Percentiles rank a stretch among this genome's conserved stretches.
Evolutionary conservation across 2,113 vertebrate genomes (phyloP).

Genomic region (Ailuropoda melanoleuca): DNA sequence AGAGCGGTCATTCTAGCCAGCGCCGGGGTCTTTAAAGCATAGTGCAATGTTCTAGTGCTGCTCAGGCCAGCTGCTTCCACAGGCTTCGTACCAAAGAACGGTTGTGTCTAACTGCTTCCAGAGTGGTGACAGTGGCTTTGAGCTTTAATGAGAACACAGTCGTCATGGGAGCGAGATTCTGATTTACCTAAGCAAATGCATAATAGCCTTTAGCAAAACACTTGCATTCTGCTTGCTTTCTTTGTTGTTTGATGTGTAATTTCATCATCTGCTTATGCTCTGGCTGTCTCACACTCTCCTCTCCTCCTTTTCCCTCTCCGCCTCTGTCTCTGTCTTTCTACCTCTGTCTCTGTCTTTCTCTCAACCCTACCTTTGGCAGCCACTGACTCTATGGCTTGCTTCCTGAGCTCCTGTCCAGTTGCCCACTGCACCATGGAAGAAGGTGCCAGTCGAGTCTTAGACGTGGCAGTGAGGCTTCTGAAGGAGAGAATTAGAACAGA

Average conservation of each 20-base stretch:
- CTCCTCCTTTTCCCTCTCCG: neutral
- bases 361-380: neutral
- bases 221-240: slow-evolving; percentile 5
- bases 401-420: too few relatives aligned
- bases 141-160: neutral
- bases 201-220: neutral
- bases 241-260: neutral
- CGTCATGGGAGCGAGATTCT: neutral
- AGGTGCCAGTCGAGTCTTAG: neutral
- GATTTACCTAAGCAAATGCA: neutral
- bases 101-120: too few relatives aligned
- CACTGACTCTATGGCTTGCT: neutral
- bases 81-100: too few relatives aligned
- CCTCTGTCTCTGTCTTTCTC: neutral
- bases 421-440: neutral
- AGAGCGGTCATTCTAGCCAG: neutral
- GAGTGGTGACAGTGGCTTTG: neutral
- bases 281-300: neutral
- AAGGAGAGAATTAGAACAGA: neutral
- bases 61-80: neutral
- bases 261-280: neutral
- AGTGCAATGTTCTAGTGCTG: too few relatives aligned
- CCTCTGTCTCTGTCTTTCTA: too few relatives aligned
- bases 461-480: neutral
- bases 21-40: neutral